phyloP scores from a whole-genome alignment of 2,797 vertebrate genomes.

The Takifugu ocellatus region DNA sequence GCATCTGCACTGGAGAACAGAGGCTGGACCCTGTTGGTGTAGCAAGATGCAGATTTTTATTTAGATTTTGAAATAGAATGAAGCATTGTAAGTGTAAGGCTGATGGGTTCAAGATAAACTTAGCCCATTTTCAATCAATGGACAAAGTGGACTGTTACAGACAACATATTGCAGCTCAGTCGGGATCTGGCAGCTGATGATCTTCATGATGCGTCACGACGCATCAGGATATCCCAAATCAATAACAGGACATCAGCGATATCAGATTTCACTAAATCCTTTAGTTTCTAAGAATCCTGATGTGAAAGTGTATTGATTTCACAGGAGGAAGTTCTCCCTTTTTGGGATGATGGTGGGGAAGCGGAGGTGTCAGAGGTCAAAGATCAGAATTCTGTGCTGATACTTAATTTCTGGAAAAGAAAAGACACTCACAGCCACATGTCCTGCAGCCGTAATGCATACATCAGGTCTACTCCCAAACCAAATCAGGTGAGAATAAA shows the following conservation, averaged over 20 bases:
- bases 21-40: no score
- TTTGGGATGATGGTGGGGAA: background rate
- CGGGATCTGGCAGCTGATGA: background rate
- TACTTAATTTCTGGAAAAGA: background rate
- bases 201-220: background rate
- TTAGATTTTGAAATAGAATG: no score
- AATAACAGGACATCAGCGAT: background rate
- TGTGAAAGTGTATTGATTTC: slow-evolving; percentile 32
- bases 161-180: slow-evolving; percentile 4
- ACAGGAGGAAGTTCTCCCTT: slow-evolving; percentile 31
- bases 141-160: background rate
- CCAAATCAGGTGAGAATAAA: no score
- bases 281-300: background rate
- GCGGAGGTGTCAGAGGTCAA: slow-evolving; percentile 13
- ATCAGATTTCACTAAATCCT: background rate
- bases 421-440: no score
- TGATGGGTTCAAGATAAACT: background rate
- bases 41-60: no score
- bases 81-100: no score
- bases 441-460: no score
- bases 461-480: no score
- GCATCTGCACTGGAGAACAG: no score
- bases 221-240: background rate
- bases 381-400: background rate
- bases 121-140: background rate